Evolutionary conservation across 1,140 invertebrate genomes (phyloP).

Genomic region (Caenorhabditis remanei): DNA sequence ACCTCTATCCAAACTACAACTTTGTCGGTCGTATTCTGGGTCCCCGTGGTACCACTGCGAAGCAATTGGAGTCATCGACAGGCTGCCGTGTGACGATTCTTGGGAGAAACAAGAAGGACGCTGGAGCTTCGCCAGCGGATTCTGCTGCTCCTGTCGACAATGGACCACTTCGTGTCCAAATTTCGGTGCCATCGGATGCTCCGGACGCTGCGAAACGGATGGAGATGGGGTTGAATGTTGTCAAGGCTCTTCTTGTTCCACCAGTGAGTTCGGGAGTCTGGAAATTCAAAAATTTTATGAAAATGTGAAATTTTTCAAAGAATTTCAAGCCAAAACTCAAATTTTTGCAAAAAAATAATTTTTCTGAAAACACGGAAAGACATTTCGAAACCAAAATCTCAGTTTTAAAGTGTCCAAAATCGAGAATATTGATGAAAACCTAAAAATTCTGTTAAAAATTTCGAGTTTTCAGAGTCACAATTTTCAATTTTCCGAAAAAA

Average conservation of each 20-base stretch:
- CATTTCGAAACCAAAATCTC: no score
- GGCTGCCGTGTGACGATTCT: constrained; percentile 99
- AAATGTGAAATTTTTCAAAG: no score
- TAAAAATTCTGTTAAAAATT: no score
- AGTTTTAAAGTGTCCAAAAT: no score
- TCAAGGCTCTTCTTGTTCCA: constrained; percentile 7
- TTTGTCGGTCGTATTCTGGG: constrained; percentile 99
- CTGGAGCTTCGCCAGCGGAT: neutral
- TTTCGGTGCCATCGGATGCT: neutral
- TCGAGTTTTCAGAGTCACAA: no score
- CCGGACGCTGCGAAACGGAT: constrained; percentile 89
- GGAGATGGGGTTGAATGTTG: neutral
- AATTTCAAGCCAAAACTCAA: no score
- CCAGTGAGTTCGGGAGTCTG: constrained; percentile 83
- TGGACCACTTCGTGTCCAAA: neutral
- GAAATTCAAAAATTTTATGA: no score
- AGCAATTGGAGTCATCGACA: constrained; percentile 98
- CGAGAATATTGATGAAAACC: no score
- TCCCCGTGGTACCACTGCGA: constrained; percentile 98
- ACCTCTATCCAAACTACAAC: constrained; percentile 83
- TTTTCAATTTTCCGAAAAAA: no score
- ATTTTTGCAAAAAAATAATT: no score
- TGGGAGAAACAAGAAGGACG: constrained; percentile 81
- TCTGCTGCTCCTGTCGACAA: neutral
- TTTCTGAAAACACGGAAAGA: no score